Evolutionary conservation across 1,140 invertebrate species (phyloP).

Genomic region (Plectrocnemia conspersa): DNA sequence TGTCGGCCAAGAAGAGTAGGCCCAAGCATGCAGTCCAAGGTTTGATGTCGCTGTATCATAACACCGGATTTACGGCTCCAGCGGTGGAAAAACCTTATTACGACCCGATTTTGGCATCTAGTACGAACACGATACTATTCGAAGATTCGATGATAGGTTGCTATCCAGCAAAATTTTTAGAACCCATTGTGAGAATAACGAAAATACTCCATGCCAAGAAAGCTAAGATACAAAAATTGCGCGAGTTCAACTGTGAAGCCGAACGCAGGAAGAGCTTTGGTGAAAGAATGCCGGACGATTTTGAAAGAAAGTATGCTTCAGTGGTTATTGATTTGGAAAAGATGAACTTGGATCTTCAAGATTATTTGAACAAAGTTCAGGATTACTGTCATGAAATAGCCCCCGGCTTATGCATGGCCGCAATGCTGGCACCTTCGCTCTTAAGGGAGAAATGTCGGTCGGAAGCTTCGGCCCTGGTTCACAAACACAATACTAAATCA

Average conservation of each 20-base stretch:
- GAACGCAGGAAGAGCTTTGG: constrained; percentile 81
- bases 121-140: constrained; percentile 36
- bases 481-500: constrained; percentile 64
- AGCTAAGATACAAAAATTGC: constrained; percentile 72
- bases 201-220: constrained; percentile 84
- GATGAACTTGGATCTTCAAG: constrained; percentile 83
- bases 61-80: constrained; percentile 24
- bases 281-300: constrained; percentile 73
- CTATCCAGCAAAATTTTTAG: constrained; percentile 80
- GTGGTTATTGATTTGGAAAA: constrained; percentile 87
- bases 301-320: constrained; percentile 84
- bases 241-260: constrained; percentile 85
- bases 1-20: constrained; percentile 75
- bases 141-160: constrained; percentile 63
- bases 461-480: constrained; percentile 77
- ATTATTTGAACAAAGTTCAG: constrained; percentile 82
- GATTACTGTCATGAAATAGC: constrained; percentile 80
- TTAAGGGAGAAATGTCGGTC: constrained; percentile 80
- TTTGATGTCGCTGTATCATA: constrained; percentile 42
- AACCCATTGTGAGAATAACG: constrained; percentile 80
- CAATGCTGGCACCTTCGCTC: constrained; percentile 82
- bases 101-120: constrained; percentile 52
- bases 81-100: constrained; percentile 38
- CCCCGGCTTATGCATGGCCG: constrained; percentile 79
- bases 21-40: constrained; percentile 59